Evolutionary conservation across 2,888 invertebrate genomes (phyloP).

Genomic region (Calliphora vomitoria): DNA sequence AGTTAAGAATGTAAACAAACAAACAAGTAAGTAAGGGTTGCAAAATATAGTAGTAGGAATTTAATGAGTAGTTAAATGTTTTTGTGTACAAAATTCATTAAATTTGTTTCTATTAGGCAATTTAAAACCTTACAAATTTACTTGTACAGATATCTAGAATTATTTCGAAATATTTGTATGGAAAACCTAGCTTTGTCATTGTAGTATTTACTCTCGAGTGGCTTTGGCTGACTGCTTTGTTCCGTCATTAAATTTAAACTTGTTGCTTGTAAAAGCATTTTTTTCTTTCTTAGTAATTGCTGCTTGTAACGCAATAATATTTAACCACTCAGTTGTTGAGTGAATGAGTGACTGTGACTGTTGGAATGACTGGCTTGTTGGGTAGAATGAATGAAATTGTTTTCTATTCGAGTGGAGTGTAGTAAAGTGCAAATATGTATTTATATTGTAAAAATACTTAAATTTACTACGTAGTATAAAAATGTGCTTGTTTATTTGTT

Average conservation of each 20-base stretch:
- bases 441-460: background rate
- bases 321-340: constrained; percentile 13
- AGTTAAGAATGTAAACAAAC: background rate
- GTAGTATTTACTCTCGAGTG: background rate
- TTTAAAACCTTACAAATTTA: too few species aligned
- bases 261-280: background rate
- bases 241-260: background rate
- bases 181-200: background rate
- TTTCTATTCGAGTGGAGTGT: background rate
- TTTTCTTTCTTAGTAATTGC: constrained; percentile 24
- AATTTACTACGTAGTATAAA: background rate
- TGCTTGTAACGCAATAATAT: constrained; percentile 32
- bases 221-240: background rate
- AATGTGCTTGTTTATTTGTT: background rate
- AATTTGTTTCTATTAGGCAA: too few species aligned
- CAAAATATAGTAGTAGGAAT: background rate
- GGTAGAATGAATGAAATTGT: constrained; percentile 2
- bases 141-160: too few species aligned
- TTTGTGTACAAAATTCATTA: too few species aligned
- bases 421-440: background rate
- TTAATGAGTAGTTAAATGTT: too few species aligned
- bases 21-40: background rate
- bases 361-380: background rate
- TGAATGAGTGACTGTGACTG: constrained; percentile 22
- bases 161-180: background rate